Base-by-base conservation (phyloP, 2,888 invertebrate genomes). In the Furcula furcula region DNA sequence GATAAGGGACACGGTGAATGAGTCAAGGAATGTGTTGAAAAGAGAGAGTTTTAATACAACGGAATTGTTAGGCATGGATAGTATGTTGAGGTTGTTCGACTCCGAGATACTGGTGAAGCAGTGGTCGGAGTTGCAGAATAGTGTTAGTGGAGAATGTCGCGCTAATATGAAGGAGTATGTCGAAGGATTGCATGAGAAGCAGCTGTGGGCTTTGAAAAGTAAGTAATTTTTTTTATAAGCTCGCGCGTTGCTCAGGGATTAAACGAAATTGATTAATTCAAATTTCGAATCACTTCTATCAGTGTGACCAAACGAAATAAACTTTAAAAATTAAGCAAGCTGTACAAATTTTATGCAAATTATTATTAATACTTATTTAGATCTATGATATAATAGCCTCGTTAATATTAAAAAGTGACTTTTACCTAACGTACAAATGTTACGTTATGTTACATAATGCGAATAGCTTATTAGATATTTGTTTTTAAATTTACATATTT, bases 201-300 rank as follows among this genome's bases (percentile, higher is more conserved):
- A 90, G 31, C 81, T 91, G 6, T 94, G 94, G 94, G 94, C 94
- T 4, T 86, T 93, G 27, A 93, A 93, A 76, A 92, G 94, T 94
- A 76, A 93, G 93, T 92, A 40, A 34, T 29, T 14, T 34, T 29
- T 26, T 36, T 29, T 26, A 29, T 10, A 11, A 7, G 7, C 13
- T 18, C n/a, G n/a, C n/a, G n/a, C n/a, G n/a, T n/a, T n/a, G n/a
- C n/a, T n/a, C n/a, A n/a, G n/a, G n/a, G n/a, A 15, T 9, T 2
- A 23, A 19, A 36, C 7, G 9, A 10, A 23, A 29, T 23, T 21
- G 19, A n/a, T 27, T 15, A 12, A 18, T 19, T 5, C 4, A 23
- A 20, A 28, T 29, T 18, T n/a, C 7, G 2, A 22, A 25, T 11
- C 5, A 13, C 13, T 7, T 13, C 11, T 13, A 3, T 5, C n/a